Conservation (phyloP, 2,888 invertebrate species). For the Drosophila parthenogenetica region DNA sequence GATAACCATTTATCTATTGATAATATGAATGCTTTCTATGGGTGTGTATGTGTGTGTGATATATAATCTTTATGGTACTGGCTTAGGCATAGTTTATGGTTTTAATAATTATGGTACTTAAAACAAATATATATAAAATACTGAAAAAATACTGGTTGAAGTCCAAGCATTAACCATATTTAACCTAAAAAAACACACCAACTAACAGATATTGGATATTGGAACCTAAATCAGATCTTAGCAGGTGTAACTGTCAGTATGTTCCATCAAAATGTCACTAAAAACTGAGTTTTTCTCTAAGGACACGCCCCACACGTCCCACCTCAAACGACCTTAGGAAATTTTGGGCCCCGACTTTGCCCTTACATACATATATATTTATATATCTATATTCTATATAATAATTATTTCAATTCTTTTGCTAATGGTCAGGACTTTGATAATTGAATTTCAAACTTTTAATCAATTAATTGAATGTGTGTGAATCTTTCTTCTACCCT, state of each 20-base stretch:
- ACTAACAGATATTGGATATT: slow-evolving; percentile 21
- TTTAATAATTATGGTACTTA: slow-evolving; percentile 17
- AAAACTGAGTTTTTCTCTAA: slow-evolving; percentile 35
- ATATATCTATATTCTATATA: slow-evolving; percentile 5
- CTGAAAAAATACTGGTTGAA: slow-evolving; percentile 27
- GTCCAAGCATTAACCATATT: slow-evolving; percentile 10
- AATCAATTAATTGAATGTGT: slow-evolving; percentile 54
- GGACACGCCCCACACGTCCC: background rate
- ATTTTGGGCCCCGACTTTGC: slow-evolving; percentile 15
- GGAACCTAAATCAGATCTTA: slow-evolving; percentile 47
- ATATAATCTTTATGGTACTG: slow-evolving; percentile 27
- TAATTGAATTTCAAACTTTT: slow-evolving; percentile 20
- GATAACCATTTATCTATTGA: slow-evolving; percentile 11
- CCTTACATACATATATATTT: slow-evolving; percentile 3
- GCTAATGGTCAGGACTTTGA: slow-evolving; percentile 35
- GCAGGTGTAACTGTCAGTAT: slow-evolving; percentile 65
- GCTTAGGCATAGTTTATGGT: slow-evolving; percentile 25
- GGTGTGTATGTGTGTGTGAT: slow-evolving; percentile 40
- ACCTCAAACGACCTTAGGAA: slow-evolving; percentile 33
- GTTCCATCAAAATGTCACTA: slow-evolving; percentile 46
- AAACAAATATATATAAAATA: background rate
- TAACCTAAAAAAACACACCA: background rate
- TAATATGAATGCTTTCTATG: slow-evolving; percentile 9
- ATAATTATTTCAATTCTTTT: slow-evolving; percentile 15
- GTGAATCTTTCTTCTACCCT: slow-evolving; percentile 7